Conservation (phyloP, 1,140 invertebrate species). For the Acromyrmex charruanus region DNA sequence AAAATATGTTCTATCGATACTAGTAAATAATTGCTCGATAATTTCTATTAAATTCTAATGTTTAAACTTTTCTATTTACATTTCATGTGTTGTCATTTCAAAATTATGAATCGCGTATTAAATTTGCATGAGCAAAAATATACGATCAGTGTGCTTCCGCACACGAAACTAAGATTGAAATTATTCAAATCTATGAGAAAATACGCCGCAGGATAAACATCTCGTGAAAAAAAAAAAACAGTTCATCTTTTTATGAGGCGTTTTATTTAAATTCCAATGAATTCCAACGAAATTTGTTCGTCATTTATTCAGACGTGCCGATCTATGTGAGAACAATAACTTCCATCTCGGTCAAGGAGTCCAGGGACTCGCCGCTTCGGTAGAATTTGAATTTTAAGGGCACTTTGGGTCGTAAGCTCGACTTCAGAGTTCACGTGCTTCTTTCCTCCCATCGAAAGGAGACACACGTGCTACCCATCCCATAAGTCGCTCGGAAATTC, state of each 20-base stretch:
- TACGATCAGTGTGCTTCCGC: background rate
- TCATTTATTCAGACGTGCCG: slow-evolving; percentile 24
- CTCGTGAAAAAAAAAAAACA: background rate
- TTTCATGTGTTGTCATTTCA: background rate
- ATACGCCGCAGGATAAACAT: background rate
- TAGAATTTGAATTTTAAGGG: slow-evolving; percentile 48
- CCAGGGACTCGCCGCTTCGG: slow-evolving; percentile 2
- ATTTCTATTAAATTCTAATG: background rate
- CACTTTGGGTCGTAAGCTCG: slow-evolving; percentile 8
- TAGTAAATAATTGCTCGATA: background rate
- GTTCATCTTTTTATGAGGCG: background rate
- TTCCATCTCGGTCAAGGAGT: background rate
- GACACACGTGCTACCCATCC: slow-evolving; percentile 38
- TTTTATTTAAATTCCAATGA: slow-evolving; percentile 38
- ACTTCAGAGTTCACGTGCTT: slow-evolving; percentile 35
- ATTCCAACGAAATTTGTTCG: slow-evolving; percentile 36
- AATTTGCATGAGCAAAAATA: background rate
- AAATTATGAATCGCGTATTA: background rate
- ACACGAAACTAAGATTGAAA: background rate
- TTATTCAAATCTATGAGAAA: background rate
- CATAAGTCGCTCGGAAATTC: slow-evolving; percentile 37
- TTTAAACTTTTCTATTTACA: background rate
- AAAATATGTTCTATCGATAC: background rate
- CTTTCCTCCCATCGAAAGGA: slow-evolving; percentile 1
- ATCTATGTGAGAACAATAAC: slow-evolving; percentile 26